A percentile compares a stretch with the other conserved stretches of the same genome.
These are phyloP conservation scores for Caenorhabditis sinica DNA, from an alignment of 2,888 invertebrate species.

Conservation along the genomic window DNA sequence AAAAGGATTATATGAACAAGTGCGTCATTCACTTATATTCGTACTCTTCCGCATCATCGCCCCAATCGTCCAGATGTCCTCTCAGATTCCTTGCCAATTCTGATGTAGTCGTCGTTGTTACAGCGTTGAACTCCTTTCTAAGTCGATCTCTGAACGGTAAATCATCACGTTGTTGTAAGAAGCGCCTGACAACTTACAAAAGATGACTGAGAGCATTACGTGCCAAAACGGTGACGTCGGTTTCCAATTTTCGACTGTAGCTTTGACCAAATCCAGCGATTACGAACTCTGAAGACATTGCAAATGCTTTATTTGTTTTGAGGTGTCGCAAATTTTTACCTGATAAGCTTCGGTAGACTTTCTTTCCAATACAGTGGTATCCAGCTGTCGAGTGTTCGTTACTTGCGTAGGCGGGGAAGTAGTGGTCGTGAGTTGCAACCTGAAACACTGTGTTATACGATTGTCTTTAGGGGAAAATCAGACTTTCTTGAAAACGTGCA, in stretches of 20 bases:
- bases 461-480: not conserved
- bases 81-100: no score
- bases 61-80: no score
- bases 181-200: not conserved
- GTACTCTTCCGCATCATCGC: no score
- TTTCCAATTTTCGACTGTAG: not conserved
- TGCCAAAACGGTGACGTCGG: not conserved
- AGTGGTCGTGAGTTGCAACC: not conserved
- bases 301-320: not conserved
- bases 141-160: not conserved
- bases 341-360: not conserved
- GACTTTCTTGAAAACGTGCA: not conserved
- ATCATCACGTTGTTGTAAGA: not conserved
- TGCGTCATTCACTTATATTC: no score
- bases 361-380: not conserved
- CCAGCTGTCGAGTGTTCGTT: not conserved
- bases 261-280: not conserved
- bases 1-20: no score
- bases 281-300: not conserved
- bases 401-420: not conserved
- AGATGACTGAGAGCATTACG: not conserved
- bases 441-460: not conserved
- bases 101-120: no score
- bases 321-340: not conserved
- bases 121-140: not conserved